Evolutionary conservation across 2,888 invertebrate species (phyloP), one percentile per base, ranked within the genome.

Genomic region (Leucoma salicis): DNA sequence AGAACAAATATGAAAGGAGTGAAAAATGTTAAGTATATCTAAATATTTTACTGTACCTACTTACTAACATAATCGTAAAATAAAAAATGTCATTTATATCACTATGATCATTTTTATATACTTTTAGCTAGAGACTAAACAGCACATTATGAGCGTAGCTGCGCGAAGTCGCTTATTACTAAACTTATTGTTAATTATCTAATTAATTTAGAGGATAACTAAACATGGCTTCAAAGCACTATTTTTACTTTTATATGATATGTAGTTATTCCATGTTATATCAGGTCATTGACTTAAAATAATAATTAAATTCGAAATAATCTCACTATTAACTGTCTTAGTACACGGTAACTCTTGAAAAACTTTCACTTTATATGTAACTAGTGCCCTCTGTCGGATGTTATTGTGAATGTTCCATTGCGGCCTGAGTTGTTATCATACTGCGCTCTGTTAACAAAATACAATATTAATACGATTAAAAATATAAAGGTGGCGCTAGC

Each of bases 321-420:
- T 71, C 66, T 70, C 73, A 73, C 73, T 73, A 62, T 56, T 56
- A 53, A 58, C 57, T 60, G 59, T 56, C 53, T 33, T 42, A 35
- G 42, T 52, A 49, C 49, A 58, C 16, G 16, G 32, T 40, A 46
- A 49, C 27, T 39, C n/a, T 41, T n/a, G 12, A 32, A 18, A 34
- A 15, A 31, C 12, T 47, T 31, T 31, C 21, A 21, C 21, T 21
- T 27, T 27, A 38, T 27, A 18, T 16, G 31, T 11, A 38, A 46
- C 68, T 82, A 85, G 57, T 77, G 82, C 66, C 84, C 85, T 80
- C 84, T 86, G 28, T 84, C 83, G 67, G 85, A 79, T 15, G 78
- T 73, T 14, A 78, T 61, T 5, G 84, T 81, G 49, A 88, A 87
- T 37, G 86, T 85, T 32, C 86, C 88, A 49, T 83, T 86, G 67